These are phyloP conservation scores for Lepidocyrtoides sp. DNA, from an alignment of 2,888 invertebrate species.

Conservation along the genomic window DNA sequence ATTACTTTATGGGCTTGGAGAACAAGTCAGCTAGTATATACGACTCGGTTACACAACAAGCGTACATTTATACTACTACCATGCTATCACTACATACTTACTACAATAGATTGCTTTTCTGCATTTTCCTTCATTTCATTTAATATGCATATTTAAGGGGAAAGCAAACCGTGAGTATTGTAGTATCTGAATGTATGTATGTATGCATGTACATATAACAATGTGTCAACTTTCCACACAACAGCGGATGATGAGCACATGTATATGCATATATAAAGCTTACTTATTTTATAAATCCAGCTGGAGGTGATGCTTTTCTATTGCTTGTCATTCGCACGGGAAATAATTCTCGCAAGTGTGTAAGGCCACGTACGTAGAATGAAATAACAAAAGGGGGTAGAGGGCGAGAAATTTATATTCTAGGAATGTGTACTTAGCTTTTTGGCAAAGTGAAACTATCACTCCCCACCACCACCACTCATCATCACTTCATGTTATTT, in stretches of 20 bases:
- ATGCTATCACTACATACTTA: not conserved
- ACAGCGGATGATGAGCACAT: not conserved
- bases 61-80: not conserved
- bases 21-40: not conserved
- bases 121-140: too few species aligned
- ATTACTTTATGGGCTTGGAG: too few species aligned
- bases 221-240: not conserved
- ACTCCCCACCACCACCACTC: not conserved
- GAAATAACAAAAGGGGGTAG: not conserved
- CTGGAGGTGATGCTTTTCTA: not conserved
- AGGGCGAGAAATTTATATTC: not conserved
- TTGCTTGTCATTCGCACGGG: not conserved
- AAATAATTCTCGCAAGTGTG: not conserved
- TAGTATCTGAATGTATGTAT: too few species aligned
- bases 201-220: not conserved
- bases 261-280: not conserved
- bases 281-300: not conserved
- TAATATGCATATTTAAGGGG: too few species aligned
- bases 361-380: not conserved
- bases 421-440: constrained; percentile 16
- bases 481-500: not conserved
- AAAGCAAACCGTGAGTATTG: too few species aligned
- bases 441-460: not conserved
- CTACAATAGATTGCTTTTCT: not conserved
- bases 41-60: constrained; percentile 12